These are phyloP conservation scores for Dioctria linearis DNA, from an alignment of 2,888 invertebrate genomes.

Conservation along the genomic window DNA sequence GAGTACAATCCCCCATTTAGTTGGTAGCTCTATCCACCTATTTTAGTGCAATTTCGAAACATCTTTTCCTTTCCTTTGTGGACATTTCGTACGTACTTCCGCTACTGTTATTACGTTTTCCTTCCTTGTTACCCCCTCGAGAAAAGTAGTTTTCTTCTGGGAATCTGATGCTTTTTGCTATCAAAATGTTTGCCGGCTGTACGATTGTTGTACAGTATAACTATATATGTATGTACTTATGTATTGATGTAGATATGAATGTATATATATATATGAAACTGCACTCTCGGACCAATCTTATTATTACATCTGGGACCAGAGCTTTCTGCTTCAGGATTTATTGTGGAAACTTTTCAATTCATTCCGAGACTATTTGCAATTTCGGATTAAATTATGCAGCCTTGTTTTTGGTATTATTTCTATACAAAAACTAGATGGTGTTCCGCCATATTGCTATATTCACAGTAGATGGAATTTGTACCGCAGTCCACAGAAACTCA, in stretches of 20 bases:
- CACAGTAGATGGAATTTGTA: neutral
- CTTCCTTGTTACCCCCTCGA: neutral
- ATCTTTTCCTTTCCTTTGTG: neutral
- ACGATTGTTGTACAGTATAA: neutral
- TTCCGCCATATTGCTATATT: too few relatives aligned
- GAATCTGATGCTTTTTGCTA: neutral
- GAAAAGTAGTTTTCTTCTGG: constrained; percentile 8
- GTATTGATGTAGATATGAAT: too few relatives aligned
- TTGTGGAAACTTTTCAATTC: constrained; percentile 18
- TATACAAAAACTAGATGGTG: neutral
- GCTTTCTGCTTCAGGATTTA: neutral
- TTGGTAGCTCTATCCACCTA: neutral
- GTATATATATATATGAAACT: neutral
- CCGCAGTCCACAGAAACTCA: constrained; percentile 12
- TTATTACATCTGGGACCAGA: constrained; percentile 18
- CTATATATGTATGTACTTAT: neutral
- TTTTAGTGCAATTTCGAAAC: constrained; percentile 19
- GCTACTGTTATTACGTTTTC: constrained; percentile 13
- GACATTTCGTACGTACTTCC: neutral
- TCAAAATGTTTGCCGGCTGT: constrained; percentile 1
- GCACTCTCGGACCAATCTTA: constrained; percentile 8
- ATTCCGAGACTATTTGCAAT: constrained; percentile 3
- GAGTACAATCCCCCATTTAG: neutral
- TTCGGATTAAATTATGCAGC: constrained; percentile 15
- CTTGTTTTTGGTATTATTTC: neutral